Percentiles rank a stretch among this genome's conserved stretches.
These are phyloP conservation scores for Cyclopterus lumpus DNA, from an alignment of 2,797 vertebrate genomes.

Conservation along the genomic window DNA sequence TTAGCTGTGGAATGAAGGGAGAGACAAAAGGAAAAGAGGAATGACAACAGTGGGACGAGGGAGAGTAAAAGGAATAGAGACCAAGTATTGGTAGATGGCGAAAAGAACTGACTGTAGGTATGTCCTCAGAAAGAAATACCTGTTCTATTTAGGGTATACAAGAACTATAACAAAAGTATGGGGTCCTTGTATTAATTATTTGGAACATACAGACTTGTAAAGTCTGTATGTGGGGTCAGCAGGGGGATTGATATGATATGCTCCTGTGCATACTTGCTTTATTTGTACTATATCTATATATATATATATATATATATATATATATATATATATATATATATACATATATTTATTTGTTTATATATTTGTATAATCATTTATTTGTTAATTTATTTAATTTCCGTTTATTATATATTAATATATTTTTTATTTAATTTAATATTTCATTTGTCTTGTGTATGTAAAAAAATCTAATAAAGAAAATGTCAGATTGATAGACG, in stretches of 20 bases:
- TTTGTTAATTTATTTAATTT: background rate
- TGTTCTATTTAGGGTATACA: too few relatives aligned
- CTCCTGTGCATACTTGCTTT: background rate
- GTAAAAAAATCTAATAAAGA: background rate
- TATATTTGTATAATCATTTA: background rate
- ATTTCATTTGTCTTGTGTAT: background rate
- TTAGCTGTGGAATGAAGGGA: conserved; percentile 8
- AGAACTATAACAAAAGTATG: too few relatives aligned
- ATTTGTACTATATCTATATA: background rate
- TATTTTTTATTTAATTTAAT: background rate
- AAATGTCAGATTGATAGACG: background rate
- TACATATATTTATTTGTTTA: background rate
- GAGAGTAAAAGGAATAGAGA: background rate
- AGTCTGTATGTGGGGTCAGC: background rate
- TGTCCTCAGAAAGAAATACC: too few relatives aligned
- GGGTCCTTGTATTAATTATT: background rate
- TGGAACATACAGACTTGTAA: background rate
- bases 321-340: too few relatives aligned
- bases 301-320: too few relatives aligned
- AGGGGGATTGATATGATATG: background rate
- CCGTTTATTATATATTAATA: background rate
- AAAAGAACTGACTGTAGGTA: background rate
- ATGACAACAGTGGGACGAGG: background rate
- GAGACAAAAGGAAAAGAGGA: background rate
- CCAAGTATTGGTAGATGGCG: background rate